Percentiles rank a stretch among this genome's conserved stretches.
Evolutionary conservation across 2,113 vertebrate genomes (phyloP).

Genomic region (Desmodus rotundus): DNA sequence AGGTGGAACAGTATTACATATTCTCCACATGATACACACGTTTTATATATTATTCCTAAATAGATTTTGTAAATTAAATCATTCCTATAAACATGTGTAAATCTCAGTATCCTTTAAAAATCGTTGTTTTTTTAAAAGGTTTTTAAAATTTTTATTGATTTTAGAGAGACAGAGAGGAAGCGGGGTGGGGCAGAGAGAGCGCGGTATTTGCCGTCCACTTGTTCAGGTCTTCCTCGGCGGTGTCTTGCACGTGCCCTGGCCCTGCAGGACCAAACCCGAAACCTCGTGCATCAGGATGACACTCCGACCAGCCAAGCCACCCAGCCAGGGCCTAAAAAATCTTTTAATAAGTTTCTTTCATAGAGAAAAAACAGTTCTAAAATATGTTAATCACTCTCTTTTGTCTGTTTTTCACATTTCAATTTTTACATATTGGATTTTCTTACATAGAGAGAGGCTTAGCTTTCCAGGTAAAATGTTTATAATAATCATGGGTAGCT

Average conservation of each 20-base stretch:
- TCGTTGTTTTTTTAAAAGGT: too few species aligned
- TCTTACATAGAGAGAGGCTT: neutral
- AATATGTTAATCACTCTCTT: neutral
- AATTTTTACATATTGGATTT: neutral
- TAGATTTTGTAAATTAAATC: neutral
- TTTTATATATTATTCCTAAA: neutral
- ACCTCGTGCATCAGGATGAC: too few species aligned
- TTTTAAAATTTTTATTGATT: too few species aligned
- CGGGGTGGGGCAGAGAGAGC: too few species aligned
- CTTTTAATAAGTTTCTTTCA: neutral
- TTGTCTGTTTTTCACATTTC: neutral
- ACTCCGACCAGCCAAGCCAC: too few species aligned
- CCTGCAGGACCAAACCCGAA: too few species aligned
- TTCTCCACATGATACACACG: neutral
- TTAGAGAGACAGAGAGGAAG: too few species aligned
- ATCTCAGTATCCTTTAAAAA: neutral
- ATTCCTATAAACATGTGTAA: neutral
- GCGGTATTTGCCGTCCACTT: accelerated
- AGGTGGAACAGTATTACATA: neutral
- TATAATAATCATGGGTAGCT: neutral
- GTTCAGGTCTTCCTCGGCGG: too few species aligned
- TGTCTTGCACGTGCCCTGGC: too few species aligned
- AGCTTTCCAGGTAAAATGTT: neutral
- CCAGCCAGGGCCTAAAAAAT: neutral
- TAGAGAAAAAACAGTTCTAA: neutral